Percentiles rank a stretch among this genome's conserved stretches.
These are phyloP conservation scores for Anguilla marmorata DNA, from an alignment of 2,797 vertebrate species.

Conservation along the genomic window DNA sequence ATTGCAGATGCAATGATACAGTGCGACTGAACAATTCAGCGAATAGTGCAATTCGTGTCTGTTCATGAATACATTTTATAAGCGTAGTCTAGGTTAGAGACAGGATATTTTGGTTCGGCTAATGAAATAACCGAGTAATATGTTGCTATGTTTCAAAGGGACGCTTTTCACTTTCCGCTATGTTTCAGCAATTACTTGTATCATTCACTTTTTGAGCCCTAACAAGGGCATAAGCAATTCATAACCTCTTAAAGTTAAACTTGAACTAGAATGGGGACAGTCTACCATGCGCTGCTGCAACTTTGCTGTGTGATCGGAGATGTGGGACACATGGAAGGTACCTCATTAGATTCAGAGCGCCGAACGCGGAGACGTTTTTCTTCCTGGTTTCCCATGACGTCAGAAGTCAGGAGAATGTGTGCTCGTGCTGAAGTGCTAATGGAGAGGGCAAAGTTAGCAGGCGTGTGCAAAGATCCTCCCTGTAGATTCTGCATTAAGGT, in stretches of 20 bases:
- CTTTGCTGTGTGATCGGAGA: neutral
- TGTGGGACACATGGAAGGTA: conserved; percentile 2
- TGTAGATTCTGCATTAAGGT: conserved; percentile 20
- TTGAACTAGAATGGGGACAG: neutral
- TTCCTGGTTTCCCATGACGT: conserved; percentile 31
- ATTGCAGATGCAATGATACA: neutral
- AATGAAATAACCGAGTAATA: neutral
- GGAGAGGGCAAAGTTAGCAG: conserved; percentile 33
- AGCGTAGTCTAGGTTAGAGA: neutral
- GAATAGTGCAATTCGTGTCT: neutral
- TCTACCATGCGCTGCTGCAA: neutral
- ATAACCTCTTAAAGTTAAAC: neutral
- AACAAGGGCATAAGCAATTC: neutral
- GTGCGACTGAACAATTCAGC: neutral
- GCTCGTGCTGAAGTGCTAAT: conserved; percentile 42
- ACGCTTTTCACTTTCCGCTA: neutral
- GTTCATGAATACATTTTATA: neutral
- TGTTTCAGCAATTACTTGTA: neutral
- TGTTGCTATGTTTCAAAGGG: neutral
- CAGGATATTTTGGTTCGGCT: neutral
- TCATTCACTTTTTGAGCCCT: neutral
- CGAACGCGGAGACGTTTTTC: conserved; percentile 11
- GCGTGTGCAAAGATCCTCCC: conserved; percentile 20
- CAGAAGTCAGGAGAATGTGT: conserved; percentile 34
- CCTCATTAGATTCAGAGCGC: conserved; percentile 21